phyloP scores from a whole-genome alignment of 2,797 vertebrate genomes.

The Sebastes ruberrimus region DNA sequence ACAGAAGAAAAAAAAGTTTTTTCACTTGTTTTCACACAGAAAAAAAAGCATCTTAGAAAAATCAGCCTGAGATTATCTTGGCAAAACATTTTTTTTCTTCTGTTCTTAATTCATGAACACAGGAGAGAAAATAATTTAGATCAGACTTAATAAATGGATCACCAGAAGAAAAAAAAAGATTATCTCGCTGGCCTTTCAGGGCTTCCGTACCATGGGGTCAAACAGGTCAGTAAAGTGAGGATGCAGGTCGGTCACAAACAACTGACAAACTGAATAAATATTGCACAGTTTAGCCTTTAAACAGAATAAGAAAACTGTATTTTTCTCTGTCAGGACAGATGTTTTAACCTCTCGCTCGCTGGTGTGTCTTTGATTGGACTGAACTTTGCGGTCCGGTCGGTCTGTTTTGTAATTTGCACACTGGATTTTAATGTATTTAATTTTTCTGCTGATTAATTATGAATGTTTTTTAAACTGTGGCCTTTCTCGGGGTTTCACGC shows the following conservation, averaged over 20 bases:
- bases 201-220: too few species aligned
- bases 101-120: too few species aligned
- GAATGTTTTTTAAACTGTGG: not conserved
- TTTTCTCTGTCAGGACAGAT: not conserved
- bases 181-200: too few species aligned
- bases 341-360: not conserved
- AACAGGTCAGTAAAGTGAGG: not conserved
- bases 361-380: not conserved
- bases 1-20: too few species aligned
- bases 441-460: not conserved
- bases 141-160: too few species aligned
- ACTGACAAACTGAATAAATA: not conserved
- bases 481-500: constrained; percentile 36
- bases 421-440: constrained; percentile 23
- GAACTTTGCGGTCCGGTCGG: not conserved
- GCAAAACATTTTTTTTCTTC: too few species aligned
- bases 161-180: too few species aligned
- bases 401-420: constrained; percentile 54
- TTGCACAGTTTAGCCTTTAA: not conserved
- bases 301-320: not conserved
- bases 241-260: not conserved
- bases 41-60: too few species aligned
- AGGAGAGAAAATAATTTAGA: too few species aligned
- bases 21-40: too few species aligned
- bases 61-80: too few species aligned